These are phyloP conservation scores for Mactromeris polynyma DNA, from an alignment of 2,888 invertebrate genomes.

Conservation along the genomic window DNA sequence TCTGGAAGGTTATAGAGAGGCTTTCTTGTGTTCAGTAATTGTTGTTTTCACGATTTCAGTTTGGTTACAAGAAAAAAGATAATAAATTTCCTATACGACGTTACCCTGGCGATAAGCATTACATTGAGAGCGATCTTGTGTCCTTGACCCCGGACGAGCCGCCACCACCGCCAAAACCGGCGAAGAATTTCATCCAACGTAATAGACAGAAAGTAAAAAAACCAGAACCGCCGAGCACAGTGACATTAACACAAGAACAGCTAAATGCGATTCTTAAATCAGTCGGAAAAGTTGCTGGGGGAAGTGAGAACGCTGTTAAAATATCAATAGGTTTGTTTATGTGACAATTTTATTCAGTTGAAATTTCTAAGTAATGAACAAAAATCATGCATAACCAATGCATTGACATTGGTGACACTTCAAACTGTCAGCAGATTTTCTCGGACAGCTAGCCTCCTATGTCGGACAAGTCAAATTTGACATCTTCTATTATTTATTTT, in stretches of 20 bases:
- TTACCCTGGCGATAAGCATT: conserved; percentile 59
- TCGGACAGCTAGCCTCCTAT: no score
- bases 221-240: conserved; percentile 67
- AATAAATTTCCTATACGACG: conserved; percentile 75
- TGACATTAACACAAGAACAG: conserved; percentile 84
- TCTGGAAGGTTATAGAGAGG: not conserved
- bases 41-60: conserved; percentile 61
- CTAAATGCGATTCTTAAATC: conserved; percentile 82
- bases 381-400: no score
- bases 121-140: conserved; percentile 58
- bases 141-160: conserved; percentile 70
- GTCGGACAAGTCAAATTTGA: no score
- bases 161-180: conserved; percentile 74
- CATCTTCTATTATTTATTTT: no score
- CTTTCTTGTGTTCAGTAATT: conserved; percentile 9
- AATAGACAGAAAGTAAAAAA: conserved; percentile 72
- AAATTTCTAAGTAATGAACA: not conserved
- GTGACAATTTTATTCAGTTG: not conserved
- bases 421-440: no score
- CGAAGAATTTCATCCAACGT: conserved; percentile 78
- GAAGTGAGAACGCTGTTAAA: conserved; percentile 77
- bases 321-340: conserved; percentile 79
- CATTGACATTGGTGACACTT: no score
- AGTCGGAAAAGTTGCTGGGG: conserved; percentile 79
- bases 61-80: conserved; percentile 79